Evolutionary conservation across 2,888 invertebrate species (phyloP), one percentile per base, ranked within the genome.

Genomic region (Cheiracanthium punctorium): DNA sequence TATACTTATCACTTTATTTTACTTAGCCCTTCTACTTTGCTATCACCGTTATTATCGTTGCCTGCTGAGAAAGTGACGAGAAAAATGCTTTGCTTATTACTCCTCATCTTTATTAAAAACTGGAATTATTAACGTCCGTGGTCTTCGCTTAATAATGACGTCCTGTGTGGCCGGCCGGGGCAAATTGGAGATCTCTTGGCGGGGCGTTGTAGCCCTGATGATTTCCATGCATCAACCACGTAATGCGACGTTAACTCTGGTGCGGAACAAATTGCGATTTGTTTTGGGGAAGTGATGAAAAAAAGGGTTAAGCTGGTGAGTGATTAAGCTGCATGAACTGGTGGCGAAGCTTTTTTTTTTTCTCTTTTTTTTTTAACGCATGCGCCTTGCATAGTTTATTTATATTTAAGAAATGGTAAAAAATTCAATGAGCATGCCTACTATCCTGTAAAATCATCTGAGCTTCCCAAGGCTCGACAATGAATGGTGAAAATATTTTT

Each of bases 101-200:
- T 43, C 69, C 24, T 33, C 37, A 30, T 43, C 74, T 81, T 81
- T 74, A 81, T 81, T 81, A 74, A 81, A n/a, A 79, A 74, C 74
- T 28, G 73, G n/a, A 30, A 80, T 74, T 73, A 48, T 37, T 41
- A n/a, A n/a, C n/a, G n/a, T n/a, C 5, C 30, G 30, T 80, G 71
- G 64, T 37, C 30, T 43, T 32, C 58, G 20, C 71, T 41, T n/a
- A 72, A 64, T 73, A 80, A 69, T 41, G 67, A 52, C 69, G 7
- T 70, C 17, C n/a, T 33, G 64, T 17, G 58, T 30, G 67, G 32
- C 67, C 30, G 1, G 8, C 67, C 30, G 1, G 8, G n/a, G 48
- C 67, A 30, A 58, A 52, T 70, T 79, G 28, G 58, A 20, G 48
- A 32, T 80, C 17, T 52, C 41, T 43, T 28, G n/a, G 69, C 70